Base-by-base conservation (phyloP, 2,888 invertebrate species). In the Allygus modestus region DNA sequence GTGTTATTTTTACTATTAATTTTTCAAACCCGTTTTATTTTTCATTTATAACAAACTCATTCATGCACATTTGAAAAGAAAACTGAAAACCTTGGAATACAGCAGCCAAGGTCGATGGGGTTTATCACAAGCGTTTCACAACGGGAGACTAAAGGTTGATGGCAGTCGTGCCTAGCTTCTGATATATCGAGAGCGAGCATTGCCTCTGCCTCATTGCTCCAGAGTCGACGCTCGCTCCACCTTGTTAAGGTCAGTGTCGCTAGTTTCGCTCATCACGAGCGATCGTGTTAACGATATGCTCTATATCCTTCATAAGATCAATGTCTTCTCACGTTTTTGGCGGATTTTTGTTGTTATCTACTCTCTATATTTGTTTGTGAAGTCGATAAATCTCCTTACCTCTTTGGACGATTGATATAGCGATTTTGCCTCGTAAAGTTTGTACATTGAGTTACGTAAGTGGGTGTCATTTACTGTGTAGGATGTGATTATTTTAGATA, bases 261-360 rank as follows among this genome's bases (percentile, higher is more conserved):
- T 23, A 5, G n/a, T 51, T 51, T 2, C 2, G 51, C n/a, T 51
- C 51, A 51, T 15, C 37, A 37, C 37, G 37, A 37, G 37, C 37
- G 37, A 37, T 37, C 4, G 65, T 65, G 65, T 26, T 65, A 9
- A 9, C 33, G 46, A n/a, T 77, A 77, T 77, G 77, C 51, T 77
- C 26, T 77, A 77, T n/a, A 31, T 77, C 17, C 26, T 77, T 12
- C 77, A 51, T 23, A 26, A 51, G 51, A 46, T 77, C 51, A 26
- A 77, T 51, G 46, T 51, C 7, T 15, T 77, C 51, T 77, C 46
- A 12, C 46, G 51, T 12, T 77, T 77, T 20, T 77, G 46, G 77
- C n/a, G 51, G 46, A 11, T 51, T 26, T 77, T 77, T 31, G 43
- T 51, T 33, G 51, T 77, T 11, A 51, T 77, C 23, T 77, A 77